A percentile compares a stretch with the other conserved stretches of the same genome.
Conservation (phyloP, 1,140 invertebrate genomes). For the Camponotus floridanus region DNA sequence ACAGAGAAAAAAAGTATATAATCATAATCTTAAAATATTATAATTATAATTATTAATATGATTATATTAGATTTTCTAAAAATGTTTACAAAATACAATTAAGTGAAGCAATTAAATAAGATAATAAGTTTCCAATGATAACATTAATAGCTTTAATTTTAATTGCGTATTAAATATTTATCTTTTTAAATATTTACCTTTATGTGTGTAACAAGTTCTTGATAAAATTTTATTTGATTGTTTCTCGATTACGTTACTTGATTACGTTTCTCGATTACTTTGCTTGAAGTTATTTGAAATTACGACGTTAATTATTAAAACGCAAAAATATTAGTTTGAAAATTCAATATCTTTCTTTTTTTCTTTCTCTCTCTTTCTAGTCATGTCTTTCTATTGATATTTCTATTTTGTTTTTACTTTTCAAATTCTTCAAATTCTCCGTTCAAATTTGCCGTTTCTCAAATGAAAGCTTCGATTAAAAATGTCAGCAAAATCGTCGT, state of each 20-base stretch:
- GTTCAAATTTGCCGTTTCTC: not conserved
- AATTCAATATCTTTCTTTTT: conserved; percentile 16
- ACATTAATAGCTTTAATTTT: conserved; percentile 13
- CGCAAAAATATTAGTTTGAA: not conserved
- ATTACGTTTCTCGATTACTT: conserved; percentile 19
- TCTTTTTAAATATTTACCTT: not conserved
- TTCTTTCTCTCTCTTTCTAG: conserved; percentile 5
- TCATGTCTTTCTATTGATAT: conserved; percentile 8
- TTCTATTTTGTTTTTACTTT: not conserved
- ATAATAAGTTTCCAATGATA: conserved; percentile 14
- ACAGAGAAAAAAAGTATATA: not conserved
- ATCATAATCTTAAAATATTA: conserved; percentile 18
- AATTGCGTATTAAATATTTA: not conserved
- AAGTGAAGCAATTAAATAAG: not conserved
- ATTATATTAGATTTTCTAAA: not conserved
- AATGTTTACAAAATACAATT: conserved; percentile 7
- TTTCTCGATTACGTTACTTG: conserved; percentile 13
- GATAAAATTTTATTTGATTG: not conserved
- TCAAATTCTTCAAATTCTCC: not conserved
- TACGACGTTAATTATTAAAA: not conserved
- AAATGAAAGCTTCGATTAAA: conserved; percentile 27
- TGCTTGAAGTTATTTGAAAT: conserved; percentile 19
- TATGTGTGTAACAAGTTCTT: conserved; percentile 1
- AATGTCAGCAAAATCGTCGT: not conserved
- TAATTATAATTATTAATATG: conserved; percentile 33